Conservation (phyloP, 2,888 invertebrate genomes). For the Griposia aprilina region DNA sequence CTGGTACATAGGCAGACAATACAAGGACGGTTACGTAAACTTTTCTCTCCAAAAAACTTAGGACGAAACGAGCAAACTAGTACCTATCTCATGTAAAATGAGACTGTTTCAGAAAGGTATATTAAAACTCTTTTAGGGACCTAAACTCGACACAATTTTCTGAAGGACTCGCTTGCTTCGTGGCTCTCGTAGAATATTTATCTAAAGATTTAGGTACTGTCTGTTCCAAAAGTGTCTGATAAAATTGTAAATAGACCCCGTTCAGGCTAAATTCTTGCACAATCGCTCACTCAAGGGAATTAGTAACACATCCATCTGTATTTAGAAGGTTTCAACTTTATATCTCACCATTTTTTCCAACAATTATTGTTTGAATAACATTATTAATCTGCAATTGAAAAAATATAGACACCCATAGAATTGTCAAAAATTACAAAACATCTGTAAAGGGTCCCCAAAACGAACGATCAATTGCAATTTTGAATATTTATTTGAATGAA, state of each 20-base stretch:
- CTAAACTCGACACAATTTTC: slow-evolving; percentile 25
- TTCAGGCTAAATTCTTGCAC: not conserved
- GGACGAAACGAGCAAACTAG: slow-evolving; percentile 21
- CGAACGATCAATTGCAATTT: no score
- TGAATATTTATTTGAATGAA: no score
- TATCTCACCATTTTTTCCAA: no score
- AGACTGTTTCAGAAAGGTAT: slow-evolving; percentile 42
- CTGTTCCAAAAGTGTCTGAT: not conserved
- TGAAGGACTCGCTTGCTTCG: not conserved
- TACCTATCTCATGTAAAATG: slow-evolving; percentile 35
- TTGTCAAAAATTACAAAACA: no score
- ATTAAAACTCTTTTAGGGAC: slow-evolving; percentile 45
- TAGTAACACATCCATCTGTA: not conserved
- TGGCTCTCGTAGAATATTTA: not conserved
- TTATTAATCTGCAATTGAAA: not conserved
- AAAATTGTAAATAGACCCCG: not conserved
- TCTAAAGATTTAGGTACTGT: not conserved
- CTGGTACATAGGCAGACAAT: not conserved
- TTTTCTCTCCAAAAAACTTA: slow-evolving; percentile 34
- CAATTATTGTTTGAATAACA: not conserved
- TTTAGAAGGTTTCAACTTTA: not conserved
- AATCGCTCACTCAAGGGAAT: not conserved
- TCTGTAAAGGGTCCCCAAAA: no score
- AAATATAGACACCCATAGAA: no score
- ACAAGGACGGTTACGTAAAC: slow-evolving; percentile 2